Base-by-base conservation (phyloP, 2,888 invertebrate genomes). In the Agriopis aurantiaria region DNA sequence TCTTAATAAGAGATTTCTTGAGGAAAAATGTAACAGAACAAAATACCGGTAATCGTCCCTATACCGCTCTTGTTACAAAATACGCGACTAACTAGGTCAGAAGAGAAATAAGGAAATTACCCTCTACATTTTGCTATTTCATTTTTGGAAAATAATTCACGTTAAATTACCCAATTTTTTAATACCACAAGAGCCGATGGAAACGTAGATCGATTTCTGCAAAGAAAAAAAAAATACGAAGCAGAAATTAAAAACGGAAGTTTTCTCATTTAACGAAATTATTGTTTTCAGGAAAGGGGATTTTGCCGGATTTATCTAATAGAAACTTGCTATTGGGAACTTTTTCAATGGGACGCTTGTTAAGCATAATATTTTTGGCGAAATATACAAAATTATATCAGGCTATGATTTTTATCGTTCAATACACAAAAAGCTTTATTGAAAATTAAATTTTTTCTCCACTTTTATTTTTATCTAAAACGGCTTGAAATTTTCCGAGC, bases 161-260 rank as follows among this genome's bases (percentile, higher is more conserved):
- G 45, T 51, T 23, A 45, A 58, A 52, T 63, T 63, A 62, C 12
- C 40, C 52, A 62, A 52, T 68, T 57, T 49, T 41, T n/a, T 46
- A 58, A 62, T 48, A 68, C 14, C 66, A 8, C 9, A 7, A 45
- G 10, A 62, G 45, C 61, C 43, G 57, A 58, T 52, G 57, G 8
- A 33, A 61, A 51, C 41, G 41, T 51, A 49, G 9, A 57, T 57
- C 43, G 45, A 45, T 57, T 12, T 11, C 51, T 51, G 0, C 2
- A n/a, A 33, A 41, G n/a, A 33, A 41, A 14, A 9, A 3, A 14
- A 45, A 5, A 7, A 45, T 4, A 45, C 3, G 0, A 10, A 17
- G 40, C 4, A 6, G 17, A 14, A 0, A 43, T 17, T 17, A 23
- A 40, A n/a, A 66, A 53, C 8, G 41, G 23, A 65, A 56, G 41